phyloP scores from a whole-genome alignment of 2,888 invertebrate species.

The Pammene aurita region DNA sequence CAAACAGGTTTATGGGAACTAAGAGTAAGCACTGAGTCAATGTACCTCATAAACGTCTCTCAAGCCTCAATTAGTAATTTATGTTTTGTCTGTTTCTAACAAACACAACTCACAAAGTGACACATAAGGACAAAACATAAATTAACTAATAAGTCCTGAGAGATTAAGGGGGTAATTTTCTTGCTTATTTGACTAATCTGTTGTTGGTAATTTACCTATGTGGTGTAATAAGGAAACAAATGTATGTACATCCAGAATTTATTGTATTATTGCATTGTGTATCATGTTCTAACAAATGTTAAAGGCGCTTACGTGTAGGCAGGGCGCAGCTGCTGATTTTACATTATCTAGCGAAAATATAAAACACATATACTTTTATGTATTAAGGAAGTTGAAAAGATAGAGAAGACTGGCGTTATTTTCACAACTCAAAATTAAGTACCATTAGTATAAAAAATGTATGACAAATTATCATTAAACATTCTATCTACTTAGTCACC shows the following conservation, averaged over 20 bases:
- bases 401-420: conserved; percentile 40
- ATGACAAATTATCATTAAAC: conserved; percentile 30
- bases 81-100: no score
- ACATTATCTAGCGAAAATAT: conserved; percentile 37
- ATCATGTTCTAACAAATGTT: conserved; percentile 33
- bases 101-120: no score
- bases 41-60: no score
- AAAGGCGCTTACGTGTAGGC: conserved; percentile 21
- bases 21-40: no score
- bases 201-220: background rate
- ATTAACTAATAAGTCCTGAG: no score
- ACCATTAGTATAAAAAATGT: conserved; percentile 44
- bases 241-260: conserved; percentile 25
- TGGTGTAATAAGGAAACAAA: conserved; percentile 15
- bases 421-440: conserved; percentile 37
- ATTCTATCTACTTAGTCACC: conserved; percentile 85
- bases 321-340: conserved; percentile 19
- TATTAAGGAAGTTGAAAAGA: conserved; percentile 44
- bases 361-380: conserved; percentile 25
- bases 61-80: no score
- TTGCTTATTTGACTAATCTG: background rate
- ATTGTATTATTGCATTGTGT: conserved; percentile 41
- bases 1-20: no score
- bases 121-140: no score
- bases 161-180: background rate